A percentile compares a stretch with the other conserved stretches of the same genome.
Conservation (phyloP, 2,888 invertebrate species). For the Argynnis bischoffii region DNA sequence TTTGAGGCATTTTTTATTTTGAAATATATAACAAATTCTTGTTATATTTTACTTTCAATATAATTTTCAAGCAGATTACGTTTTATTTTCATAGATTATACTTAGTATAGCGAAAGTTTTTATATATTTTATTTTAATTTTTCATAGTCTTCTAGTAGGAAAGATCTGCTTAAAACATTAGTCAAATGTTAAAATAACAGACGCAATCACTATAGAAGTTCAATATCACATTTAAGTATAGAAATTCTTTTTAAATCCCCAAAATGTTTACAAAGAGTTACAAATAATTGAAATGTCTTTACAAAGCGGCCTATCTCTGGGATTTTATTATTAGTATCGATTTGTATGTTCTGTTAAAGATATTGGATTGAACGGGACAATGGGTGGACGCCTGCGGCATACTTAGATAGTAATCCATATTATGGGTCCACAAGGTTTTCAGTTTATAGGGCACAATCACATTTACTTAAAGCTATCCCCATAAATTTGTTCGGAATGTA, state of each 20-base stretch:
- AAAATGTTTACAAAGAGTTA: conserved; percentile 14
- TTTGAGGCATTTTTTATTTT: no score
- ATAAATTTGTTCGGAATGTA: conserved; percentile 35
- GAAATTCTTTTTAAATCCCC: conserved; percentile 9
- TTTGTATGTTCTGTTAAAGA: conserved; percentile 37
- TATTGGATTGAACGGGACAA: conserved; percentile 41
- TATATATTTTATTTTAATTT: no score
- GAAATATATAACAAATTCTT: no score
- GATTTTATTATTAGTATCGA: conserved; percentile 41
- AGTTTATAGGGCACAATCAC: conserved; percentile 37
- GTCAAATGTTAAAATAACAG: no score
- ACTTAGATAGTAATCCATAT: conserved; percentile 40
- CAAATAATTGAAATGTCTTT: conserved; percentile 27
- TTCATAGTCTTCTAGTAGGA: no score
- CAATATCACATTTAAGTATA: neutral
- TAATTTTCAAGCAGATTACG: no score
- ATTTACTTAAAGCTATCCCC: conserved; percentile 34
- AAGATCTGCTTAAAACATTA: no score
- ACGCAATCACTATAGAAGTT: neutral
- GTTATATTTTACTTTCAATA: no score
- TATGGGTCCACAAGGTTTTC: conserved; percentile 28
- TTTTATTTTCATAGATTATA: no score
- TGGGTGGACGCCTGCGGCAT: conserved; percentile 39
- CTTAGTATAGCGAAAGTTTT: no score
- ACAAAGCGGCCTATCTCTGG: conserved; percentile 21